Evolutionary conservation across 2,888 invertebrate genomes (phyloP).

Genomic region (Teinopalpus imperialis): DNA sequence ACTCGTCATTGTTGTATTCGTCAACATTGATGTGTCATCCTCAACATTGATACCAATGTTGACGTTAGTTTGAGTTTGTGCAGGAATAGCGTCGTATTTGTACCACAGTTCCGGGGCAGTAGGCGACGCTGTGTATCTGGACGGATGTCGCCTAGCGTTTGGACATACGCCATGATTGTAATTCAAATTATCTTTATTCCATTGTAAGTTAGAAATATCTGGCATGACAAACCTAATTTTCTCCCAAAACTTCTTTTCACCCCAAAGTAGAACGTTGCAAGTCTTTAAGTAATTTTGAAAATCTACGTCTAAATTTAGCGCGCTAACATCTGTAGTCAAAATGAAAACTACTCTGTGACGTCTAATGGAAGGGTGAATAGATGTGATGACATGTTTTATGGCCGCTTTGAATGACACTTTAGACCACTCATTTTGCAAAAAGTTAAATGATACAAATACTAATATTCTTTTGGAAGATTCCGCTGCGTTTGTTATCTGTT

Average conservation of each 20-base stretch:
- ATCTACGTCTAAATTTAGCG: constrained; percentile 88
- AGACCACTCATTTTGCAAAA: constrained; percentile 92
- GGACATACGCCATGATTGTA: constrained; percentile 79
- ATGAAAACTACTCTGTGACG: constrained; percentile 82
- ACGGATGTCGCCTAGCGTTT: constrained; percentile 81
- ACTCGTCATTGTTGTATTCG: constrained; percentile 82
- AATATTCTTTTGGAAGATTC: constrained; percentile 87
- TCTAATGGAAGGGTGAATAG: constrained; percentile 85
- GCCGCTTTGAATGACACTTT: constrained; percentile 91
- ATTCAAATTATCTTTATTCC: constrained; percentile 81
- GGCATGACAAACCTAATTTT: constrained; percentile 92
- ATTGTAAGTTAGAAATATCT: constrained; percentile 85
- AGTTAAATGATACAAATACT: constrained; percentile 90
- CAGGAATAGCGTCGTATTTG: constrained; percentile 84
- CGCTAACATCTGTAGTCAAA: constrained; percentile 85
- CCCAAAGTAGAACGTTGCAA: constrained; percentile 88
- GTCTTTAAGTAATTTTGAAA: constrained; percentile 87
- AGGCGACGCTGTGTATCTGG: constrained; percentile 87
- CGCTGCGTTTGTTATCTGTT: constrained; percentile 83
- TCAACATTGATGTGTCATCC: constrained; percentile 83
- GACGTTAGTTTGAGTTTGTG: constrained; percentile 76
- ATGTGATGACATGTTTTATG: constrained; percentile 85
- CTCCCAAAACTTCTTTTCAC: constrained; percentile 94
- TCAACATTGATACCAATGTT: constrained; percentile 78
- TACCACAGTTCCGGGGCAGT: constrained; percentile 88